Base-by-base conservation (phyloP, 1,140 invertebrate species). In the Drosophila quadrilineata region DNA sequence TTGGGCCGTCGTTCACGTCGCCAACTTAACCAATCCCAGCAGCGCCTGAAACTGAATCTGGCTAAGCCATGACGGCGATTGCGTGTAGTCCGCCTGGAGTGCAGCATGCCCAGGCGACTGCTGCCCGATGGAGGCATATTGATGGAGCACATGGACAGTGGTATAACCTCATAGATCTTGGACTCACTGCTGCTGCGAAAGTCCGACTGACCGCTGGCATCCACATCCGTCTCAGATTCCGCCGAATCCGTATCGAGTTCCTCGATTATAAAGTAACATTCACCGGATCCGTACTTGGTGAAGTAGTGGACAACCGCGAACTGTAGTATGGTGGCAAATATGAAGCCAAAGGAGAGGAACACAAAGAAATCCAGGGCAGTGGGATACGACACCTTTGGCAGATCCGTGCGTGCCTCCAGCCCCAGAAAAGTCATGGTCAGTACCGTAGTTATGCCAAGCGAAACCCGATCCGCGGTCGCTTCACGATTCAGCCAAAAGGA, bases 401-500 rank as follows among this genome's bases (percentile, higher is more conserved):
- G 90, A 91, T 97, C 95, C 8, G 94, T 96, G 43, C 96, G 92
- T 0, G 95, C 95, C 89, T 97, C 96, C 58, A 97, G 90, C 6
- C 96, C 96, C 33, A 97, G 90, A 86, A 96, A 97, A 0, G 96
- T 96, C 95, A 97, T 96, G 3, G 96, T 97, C 35, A 97, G 90
- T 6, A 97, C 95, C 0, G 95, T 96, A 3, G 95, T 97, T 8
- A 97, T 95, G 19, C 96, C 96, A 3, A 97, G 90, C 0, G 95
- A 95, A 0, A 97, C 94, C 67, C 96, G 90, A 90, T 97, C 96
- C 0, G 95, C 94, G 0, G 96, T 97, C 1, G 96, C 96, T 90
- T 97, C 96, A 45, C 96, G 90, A 88, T 97, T 97, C 26, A 97
- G 92, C 95, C 95, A 98, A 82, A 98, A 97, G 5, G 95, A 96